Conservation (phyloP, 2,797 vertebrate species). For the Darevskia nairensis region DNA sequence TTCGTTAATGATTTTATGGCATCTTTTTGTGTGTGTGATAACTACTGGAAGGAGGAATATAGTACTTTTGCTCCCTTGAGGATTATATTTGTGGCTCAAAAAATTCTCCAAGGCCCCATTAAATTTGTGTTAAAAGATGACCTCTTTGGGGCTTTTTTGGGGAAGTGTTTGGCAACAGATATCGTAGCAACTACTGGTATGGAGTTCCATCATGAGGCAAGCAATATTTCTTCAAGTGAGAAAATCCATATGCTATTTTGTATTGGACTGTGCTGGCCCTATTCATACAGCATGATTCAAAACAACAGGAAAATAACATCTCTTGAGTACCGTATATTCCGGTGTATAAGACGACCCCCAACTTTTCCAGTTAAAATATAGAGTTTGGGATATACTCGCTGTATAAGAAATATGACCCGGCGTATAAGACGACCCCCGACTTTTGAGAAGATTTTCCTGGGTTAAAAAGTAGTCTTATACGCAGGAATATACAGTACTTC, state of each 20-base stretch:
- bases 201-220: not conserved
- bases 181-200: not conserved
- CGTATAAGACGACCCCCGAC: too few relatives aligned
- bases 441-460: too few relatives aligned
- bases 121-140: not conserved
- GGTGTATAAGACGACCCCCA: too few relatives aligned
- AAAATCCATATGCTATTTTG: slow-evolving; percentile 28
- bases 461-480: too few relatives aligned
- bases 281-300: slow-evolving; percentile 28
- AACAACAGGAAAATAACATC: slow-evolving; percentile 44
- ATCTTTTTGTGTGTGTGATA: not conserved
- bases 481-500: too few relatives aligned
- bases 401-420: too few relatives aligned
- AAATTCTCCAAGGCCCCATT: not conserved
- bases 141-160: not conserved
- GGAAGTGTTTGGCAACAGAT: not conserved
- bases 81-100: not conserved
- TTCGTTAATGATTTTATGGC: not conserved
- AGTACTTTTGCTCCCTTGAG: not conserved
- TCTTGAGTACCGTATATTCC: too few relatives aligned
- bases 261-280: rapidly evolving
- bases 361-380: too few relatives aligned
- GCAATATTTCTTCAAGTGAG: not conserved
- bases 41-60: not conserved
- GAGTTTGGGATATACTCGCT: too few relatives aligned